A percentile compares a stretch with the other conserved stretches of the same genome.
phyloP scores from a whole-genome alignment of 2,797 vertebrate genomes.

The Pseudochromis fuscus region DNA sequence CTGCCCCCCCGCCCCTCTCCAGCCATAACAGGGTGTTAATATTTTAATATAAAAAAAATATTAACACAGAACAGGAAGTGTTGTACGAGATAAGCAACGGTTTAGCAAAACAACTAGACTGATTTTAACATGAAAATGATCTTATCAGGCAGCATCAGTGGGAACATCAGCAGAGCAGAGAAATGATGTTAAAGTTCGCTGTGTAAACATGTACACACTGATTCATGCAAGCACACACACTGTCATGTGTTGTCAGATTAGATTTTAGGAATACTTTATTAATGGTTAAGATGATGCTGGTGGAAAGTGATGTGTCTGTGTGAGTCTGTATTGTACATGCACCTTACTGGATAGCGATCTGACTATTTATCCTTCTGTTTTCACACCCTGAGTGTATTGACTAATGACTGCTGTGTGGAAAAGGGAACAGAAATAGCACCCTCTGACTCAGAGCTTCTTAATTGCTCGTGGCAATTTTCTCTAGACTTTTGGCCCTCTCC shows the following conservation, averaged over 20 bases:
- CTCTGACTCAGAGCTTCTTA: conserved; percentile 78
- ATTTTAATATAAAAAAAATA: conserved; percentile 40
- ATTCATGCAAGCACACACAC: conserved; percentile 18
- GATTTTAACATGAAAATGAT: conserved; percentile 25
- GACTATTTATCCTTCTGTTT: conserved; percentile 42
- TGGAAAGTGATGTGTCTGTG: not conserved
- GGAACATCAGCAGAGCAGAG: conserved; percentile 28
- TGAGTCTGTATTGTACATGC: not conserved
- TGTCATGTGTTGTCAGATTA: conserved; percentile 15
- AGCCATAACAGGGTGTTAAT: conserved; percentile 26
- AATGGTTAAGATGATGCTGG: conserved; percentile 11
- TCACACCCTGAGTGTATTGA: conserved; percentile 48
- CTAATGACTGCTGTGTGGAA: conserved; percentile 69
- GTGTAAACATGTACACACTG: conserved; percentile 19
- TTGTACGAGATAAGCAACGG: not conserved
- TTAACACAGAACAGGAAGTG: conserved; percentile 13
- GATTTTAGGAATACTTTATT: conserved; percentile 20
- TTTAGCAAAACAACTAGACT: not conserved
- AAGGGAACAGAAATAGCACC: conserved; percentile 69
- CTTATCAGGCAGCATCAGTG: not conserved
- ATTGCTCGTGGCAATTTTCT: conserved; percentile 73
- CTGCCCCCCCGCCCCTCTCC: not conserved
- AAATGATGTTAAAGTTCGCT: conserved; percentile 26
- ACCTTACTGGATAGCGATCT: conserved; percentile 5
- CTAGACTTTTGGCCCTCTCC: conserved; percentile 48